Conservation (phyloP, 2,113 vertebrate species). For the Chauna torquata region DNA sequence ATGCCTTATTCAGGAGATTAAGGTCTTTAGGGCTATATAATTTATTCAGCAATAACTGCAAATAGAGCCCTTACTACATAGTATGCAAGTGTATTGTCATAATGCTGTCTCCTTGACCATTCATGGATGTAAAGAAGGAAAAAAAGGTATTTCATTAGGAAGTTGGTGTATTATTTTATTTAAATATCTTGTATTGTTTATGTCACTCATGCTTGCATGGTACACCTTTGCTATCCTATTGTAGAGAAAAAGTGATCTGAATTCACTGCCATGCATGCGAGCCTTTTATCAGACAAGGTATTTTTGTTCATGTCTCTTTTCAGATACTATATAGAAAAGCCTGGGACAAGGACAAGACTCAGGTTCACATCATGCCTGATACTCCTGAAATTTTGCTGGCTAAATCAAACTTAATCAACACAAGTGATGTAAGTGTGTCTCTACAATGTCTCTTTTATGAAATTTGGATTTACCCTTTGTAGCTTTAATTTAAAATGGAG, state of each 20-base stretch:
- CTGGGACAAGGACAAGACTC: constrained; percentile 84
- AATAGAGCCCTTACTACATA: not conserved
- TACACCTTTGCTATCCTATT: not conserved
- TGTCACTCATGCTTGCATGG: not conserved
- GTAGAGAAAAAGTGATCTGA: not conserved
- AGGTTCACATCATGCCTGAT: constrained; percentile 84
- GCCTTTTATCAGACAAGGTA: not conserved
- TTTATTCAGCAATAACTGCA: not conserved
- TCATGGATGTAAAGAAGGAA: not conserved
- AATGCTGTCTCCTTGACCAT: not conserved
- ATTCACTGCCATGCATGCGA: not conserved
- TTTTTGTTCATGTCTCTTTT: constrained; percentile 10
- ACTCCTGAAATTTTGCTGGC: constrained; percentile 81
- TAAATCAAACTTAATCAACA: constrained; percentile 85
- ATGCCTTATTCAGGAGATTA: not conserved
- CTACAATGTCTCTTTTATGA: not conserved
- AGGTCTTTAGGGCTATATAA: not conserved
- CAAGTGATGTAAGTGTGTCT: constrained; percentile 81
- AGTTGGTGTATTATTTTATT: not conserved
- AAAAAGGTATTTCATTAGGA: not conserved
- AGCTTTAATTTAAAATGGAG: not conserved
- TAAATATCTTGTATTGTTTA: not conserved
- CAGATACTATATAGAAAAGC: constrained; percentile 81
- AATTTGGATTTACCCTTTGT: not conserved
- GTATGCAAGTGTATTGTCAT: not conserved